A percentile compares a stretch with the other conserved stretches of the same genome.
Evolutionary conservation across 2,888 invertebrate genomes (phyloP).

Genomic region (Calliphora vomitoria): DNA sequence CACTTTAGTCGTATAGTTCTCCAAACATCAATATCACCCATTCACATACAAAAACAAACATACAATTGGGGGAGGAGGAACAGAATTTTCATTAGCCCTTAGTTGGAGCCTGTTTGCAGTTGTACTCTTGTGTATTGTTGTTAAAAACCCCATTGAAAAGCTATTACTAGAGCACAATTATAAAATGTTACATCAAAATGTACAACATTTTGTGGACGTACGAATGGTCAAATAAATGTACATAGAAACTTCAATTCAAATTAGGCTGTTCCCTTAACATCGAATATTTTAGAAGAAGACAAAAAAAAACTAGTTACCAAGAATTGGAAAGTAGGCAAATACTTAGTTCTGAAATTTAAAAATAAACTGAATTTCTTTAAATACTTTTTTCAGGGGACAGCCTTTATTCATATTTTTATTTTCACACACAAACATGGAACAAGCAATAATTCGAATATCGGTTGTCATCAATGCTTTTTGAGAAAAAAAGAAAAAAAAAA

Average conservation of each 20-base stretch:
- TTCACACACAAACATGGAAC: neutral
- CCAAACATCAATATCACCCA: conserved; percentile 20
- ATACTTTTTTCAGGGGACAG: neutral
- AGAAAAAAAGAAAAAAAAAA: neutral
- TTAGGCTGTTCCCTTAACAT: neutral
- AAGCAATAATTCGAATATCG: conserved; percentile 17
- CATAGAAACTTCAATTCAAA: neutral
- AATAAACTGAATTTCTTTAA: no score
- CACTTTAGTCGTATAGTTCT: conserved; percentile 31
- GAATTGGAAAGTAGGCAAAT: no score
- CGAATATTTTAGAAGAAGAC: neutral
- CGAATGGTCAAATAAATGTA: conserved; percentile 25
- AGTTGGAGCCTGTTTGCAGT: conserved; percentile 12
- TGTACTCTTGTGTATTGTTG: conserved; percentile 43
- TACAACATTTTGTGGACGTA: conserved; percentile 27
- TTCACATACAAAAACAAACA: neutral
- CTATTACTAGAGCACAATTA: conserved; percentile 40
- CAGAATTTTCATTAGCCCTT: conserved; percentile 27
- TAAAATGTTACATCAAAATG: conserved; percentile 44
- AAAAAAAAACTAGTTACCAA: no score
- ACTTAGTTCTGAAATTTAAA: no score
- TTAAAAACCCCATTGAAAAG: conserved; percentile 33
- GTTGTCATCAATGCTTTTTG: conserved; percentile 10
- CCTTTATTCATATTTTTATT: neutral
- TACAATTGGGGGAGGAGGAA: neutral